Evolutionary conservation across 2,888 invertebrate genomes (phyloP), one percentile per base, ranked within the genome.

Genomic region (Philereme transversata): DNA sequence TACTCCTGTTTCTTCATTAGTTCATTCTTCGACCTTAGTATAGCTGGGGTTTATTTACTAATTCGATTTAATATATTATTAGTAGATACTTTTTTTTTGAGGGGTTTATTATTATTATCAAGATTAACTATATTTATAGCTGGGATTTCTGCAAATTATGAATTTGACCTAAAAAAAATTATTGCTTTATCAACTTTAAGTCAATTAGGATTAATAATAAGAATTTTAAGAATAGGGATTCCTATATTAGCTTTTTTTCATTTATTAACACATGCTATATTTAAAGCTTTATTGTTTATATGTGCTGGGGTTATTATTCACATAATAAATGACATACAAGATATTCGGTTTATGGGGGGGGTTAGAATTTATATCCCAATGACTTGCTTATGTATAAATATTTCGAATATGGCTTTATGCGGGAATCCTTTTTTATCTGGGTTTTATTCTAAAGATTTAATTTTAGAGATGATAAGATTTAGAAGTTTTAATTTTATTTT

Each of bases 151-250:
- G 94, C 94, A 71, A 94, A 93, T 92, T 94, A 92, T 93, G 94
- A 95, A 65, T 93, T 87, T 93, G 96, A 96, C 90, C 91, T 95
- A 79, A 96, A 96, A 85, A 96, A 96, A 90, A 95, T 95, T 94
- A 95, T 96, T 95, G 96, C 96, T 78, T 90, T 95, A 77, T 96
- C 96, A 0, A 96, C 95, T 69, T 93, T 96, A 84, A 96, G 95
- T 2, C 96, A 96, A 79, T 89, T 96, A 79, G 95, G 95, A 0
- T 92, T 96, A 80, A 96, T 96, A 93, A 94, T 96, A 82, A 93
- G 93, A 85, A 91, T 93, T 86, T 90, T 95, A 82, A 91, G 92
- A 1, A 82, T 95, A 73, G 93, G 93, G 0, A 85, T 92, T 63
- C 76, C 78, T 68, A 82, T 92, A 63, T 89, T 96, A 76, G 93